Evolutionary conservation across 2,888 invertebrate species (phyloP), one percentile per base, ranked within the genome.

Genomic region (Empis stercorea): DNA sequence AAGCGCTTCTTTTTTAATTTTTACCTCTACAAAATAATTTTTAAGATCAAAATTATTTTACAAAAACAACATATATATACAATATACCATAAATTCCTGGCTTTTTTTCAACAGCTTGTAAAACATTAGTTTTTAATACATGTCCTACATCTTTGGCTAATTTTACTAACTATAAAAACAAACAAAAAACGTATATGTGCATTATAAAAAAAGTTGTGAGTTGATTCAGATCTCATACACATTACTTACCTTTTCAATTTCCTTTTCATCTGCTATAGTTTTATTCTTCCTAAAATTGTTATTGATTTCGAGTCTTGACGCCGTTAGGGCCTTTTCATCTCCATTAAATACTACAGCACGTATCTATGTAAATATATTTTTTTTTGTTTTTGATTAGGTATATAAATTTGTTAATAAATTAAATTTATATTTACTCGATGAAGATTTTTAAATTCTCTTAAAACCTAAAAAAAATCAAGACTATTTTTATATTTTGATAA

Each of bases 271-370:
- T 5, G 68, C 68, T 16, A 84, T 71, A 59, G 73, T 59, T 61
- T 76, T 80, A 61, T 84, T 76, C 63, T 83, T 83, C 53, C 66
- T 73, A 65, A 78, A 89, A 59, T 82, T 82, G 44, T 80, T 77
- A 65, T 88, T 87, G 50, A 89, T 86, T 71, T 78, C 80, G n/a
- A 69, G 56, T 57, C 87, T 74, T 2, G 78, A 77, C 53, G 76
- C 80, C 50, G 61, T 58, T 38, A 87, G 66, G 1, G 86, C 81
- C 50, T 60, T 63, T 13, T 67, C 57, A 62, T 88, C 87, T 13
- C 76, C 83, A 46, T 72, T 61, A 64, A 88, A 88, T 15, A 83
- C 76, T 27, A 27, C 23, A 7, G 23, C 9, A 27, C 23, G 23
- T 7, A 27, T 9, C 23, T 27, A 27, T 27, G 4, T 27, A 7